These are phyloP conservation scores for Drosophila suzukii DNA, from an alignment of 1,140 invertebrate species.

Conservation along the genomic window DNA sequence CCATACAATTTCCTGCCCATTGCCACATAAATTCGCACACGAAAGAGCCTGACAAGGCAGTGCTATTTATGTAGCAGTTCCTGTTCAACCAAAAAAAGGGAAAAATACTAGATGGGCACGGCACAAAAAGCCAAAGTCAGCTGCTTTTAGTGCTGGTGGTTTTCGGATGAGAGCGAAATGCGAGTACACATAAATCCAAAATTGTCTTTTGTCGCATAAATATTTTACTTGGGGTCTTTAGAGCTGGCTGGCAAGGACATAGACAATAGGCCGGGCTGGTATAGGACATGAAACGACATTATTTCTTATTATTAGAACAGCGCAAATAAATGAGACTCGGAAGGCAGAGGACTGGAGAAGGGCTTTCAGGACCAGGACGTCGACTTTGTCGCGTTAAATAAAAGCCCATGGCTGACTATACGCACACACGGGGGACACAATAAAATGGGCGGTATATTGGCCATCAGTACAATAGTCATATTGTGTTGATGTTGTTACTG, in stretches of 20 bases:
- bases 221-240: conserved; percentile 70
- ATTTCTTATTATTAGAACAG: conserved; percentile 81
- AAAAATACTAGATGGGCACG: conserved; percentile 31
- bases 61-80: conserved; percentile 78
- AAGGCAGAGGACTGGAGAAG: neutral
- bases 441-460: conserved; percentile 15
- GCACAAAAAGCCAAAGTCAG: conserved; percentile 62
- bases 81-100: conserved; percentile 55
- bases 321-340: conserved; percentile 72
- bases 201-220: conserved; percentile 83
- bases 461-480: conserved; percentile 34
- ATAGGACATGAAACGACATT: conserved; percentile 66
- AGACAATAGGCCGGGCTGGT: conserved; percentile 64
- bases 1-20: conserved; percentile 71
- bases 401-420: conserved; percentile 25
- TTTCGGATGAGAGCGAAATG: conserved; percentile 3
- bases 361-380: neutral
- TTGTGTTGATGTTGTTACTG: conserved; percentile 34
- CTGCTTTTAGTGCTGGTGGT: conserved; percentile 52
- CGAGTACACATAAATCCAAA: conserved; percentile 67
- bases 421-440: conserved; percentile 7
- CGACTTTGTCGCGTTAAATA: conserved; percentile 29
- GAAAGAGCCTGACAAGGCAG: conserved; percentile 58
- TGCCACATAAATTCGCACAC: conserved; percentile 72
- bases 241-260: conserved; percentile 31